Conservation (phyloP, 2,797 vertebrate genomes). For the Cossypha niveicapilla region DNA sequence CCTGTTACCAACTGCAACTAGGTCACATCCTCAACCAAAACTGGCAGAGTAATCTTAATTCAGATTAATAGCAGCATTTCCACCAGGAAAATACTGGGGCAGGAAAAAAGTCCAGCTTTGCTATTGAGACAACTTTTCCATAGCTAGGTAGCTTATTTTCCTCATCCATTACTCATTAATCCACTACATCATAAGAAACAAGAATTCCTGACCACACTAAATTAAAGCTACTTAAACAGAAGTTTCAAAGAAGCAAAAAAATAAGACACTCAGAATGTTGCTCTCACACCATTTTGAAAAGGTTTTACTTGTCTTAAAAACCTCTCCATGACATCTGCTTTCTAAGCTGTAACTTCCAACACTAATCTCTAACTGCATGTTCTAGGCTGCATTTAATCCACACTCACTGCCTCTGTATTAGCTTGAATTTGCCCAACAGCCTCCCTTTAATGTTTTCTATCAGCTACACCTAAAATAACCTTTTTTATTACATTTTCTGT, state of each 20-base stretch:
- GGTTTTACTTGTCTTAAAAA: neutral
- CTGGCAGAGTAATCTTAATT: neutral
- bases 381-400: neutral
- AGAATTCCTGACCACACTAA: neutral
- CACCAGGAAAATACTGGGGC: neutral
- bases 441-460: neutral
- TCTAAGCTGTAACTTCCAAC: neutral
- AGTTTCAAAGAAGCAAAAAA: neutral
- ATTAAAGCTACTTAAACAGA: neutral
- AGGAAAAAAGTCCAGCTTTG: neutral
- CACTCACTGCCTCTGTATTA: neutral
- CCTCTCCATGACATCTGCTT: neutral
- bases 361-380: neutral
- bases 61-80: neutral
- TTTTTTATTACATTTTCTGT: neutral
- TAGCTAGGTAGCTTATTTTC: neutral
- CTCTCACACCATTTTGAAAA: neutral
- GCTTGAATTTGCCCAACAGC: neutral
- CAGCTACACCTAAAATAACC: neutral
- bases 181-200: neutral
- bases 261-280: neutral
- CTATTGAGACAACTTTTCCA: neutral
- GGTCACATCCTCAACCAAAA: neutral
- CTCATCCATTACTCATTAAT: neutral
- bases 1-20: neutral